phyloP scores from a whole-genome alignment of 2,113 vertebrate genomes.

The Ptychochromis oligacanthus region DNA sequence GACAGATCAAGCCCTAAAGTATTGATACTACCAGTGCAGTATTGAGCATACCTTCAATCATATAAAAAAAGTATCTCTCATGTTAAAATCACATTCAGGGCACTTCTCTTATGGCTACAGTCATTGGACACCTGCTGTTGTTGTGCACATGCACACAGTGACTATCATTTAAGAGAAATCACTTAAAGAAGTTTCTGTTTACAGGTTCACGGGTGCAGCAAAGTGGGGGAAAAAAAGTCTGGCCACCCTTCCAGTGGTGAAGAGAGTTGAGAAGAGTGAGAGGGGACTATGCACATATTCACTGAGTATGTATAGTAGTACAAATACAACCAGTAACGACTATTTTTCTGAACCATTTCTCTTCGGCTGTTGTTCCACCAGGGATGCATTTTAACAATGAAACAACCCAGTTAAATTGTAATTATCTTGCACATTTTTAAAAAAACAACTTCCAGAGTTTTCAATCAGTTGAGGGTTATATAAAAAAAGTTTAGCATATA shows the following conservation, averaged over 20 bases:
- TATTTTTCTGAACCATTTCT: slow-evolving; percentile 1
- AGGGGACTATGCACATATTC: background rate
- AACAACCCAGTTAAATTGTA: background rate
- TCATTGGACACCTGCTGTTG: background rate
- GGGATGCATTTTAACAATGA: background rate
- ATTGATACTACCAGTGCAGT: background rate
- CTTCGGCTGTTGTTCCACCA: background rate
- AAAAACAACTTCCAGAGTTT: background rate
- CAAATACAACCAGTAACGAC: background rate
- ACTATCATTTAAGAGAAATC: background rate
- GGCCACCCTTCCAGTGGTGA: background rate
- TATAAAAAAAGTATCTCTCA: background rate
- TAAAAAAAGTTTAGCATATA: background rate
- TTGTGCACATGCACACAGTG: background rate
- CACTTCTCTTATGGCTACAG: background rate
- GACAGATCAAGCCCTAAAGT: background rate
- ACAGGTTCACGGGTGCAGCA: background rate
- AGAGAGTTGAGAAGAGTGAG: background rate
- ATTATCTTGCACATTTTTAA: too few relatives aligned
- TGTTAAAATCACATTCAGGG: background rate
- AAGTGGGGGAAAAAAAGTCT: background rate
- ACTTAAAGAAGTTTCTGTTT: background rate
- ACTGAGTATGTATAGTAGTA: background rate
- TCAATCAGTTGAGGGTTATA: background rate
- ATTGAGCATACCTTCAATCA: background rate